A percentile compares a stretch with the other conserved stretches of the same genome.
Evolutionary conservation across 2,888 invertebrate species (phyloP).

Genomic region (Lepidocyrtoides sp.): DNA sequence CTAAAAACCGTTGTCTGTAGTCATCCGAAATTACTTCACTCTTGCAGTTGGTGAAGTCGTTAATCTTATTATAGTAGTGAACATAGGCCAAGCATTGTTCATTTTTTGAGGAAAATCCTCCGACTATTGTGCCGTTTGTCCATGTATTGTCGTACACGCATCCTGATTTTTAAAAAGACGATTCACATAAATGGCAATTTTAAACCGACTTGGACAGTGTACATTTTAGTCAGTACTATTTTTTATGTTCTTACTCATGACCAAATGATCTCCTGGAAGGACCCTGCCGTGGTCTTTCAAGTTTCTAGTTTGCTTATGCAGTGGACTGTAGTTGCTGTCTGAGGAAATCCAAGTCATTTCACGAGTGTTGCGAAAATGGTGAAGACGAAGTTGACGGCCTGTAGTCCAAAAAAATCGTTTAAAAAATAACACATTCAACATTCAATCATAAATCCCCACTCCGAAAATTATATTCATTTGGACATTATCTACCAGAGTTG

Average conservation of each 20-base stretch:
- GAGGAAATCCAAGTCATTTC: constrained; percentile 51
- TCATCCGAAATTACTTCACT: constrained; percentile 67
- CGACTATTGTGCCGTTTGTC: constrained; percentile 48
- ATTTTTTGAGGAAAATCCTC: constrained; percentile 30
- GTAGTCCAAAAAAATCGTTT: too few relatives aligned
- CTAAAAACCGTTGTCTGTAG: constrained; percentile 49
- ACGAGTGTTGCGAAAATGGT: constrained; percentile 54
- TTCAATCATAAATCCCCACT: too few relatives aligned
- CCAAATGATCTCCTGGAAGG: constrained; percentile 50
- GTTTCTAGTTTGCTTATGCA: constrained; percentile 12
- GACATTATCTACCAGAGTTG: constrained; percentile 18
- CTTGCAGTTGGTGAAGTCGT: constrained; percentile 32
- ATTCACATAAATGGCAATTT: too few relatives aligned
- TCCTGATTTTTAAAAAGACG: constrained; percentile 35
- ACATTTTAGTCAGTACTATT: too few relatives aligned
- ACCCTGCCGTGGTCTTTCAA: constrained; percentile 1
- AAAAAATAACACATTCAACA: too few relatives aligned
- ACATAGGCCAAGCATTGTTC: constrained; percentile 63
- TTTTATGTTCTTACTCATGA: constrained; percentile 45
- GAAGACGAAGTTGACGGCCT: constrained; percentile 50
- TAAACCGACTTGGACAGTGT: too few relatives aligned
- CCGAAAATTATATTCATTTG: too few relatives aligned
- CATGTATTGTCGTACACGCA: constrained; percentile 60
- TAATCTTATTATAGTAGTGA: constrained; percentile 60
- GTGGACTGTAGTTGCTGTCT: constrained; percentile 43